Evolutionary conservation across 2,888 invertebrate species (phyloP), one percentile per base, ranked within the genome.

Genomic region (Doris montereyensis): DNA sequence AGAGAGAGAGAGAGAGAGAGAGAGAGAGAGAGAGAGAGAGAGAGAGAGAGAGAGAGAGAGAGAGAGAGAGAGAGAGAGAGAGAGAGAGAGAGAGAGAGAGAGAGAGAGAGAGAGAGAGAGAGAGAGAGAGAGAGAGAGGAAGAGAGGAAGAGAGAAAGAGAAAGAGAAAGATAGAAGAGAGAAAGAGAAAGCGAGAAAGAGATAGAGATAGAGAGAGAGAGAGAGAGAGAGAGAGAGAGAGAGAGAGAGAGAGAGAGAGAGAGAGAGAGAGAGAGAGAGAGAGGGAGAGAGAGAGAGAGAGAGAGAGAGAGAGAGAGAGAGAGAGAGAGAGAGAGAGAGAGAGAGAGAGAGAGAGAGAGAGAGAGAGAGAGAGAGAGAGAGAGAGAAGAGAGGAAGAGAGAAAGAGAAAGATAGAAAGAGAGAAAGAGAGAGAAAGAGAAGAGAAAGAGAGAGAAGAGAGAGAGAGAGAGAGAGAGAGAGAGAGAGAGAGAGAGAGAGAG

Each of bases 1-100:
- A 32, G 60, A 57, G 74, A 32, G 34, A 32, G 74, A 21, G 74
- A 30, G 60, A 32, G 74, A 17, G 57, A 17, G 57, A 17, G 76
- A 5, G 21, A 30, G 26, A 17, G 70, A 13, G 28, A 30, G 30
- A 26, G 34, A n/a, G 21, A n/a, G 24, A 21, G 62, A n/a, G 21
- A 21, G 24, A 62, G 62, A 13, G 60, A 2, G 32, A 4, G 60
- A 3, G 32, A 8, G 60, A 13, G 74, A 3, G 34, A 10, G 60
- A 30, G 74, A 2, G 60, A 8, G 35, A 35, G 75, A 28, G 21
- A 32, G 62, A n/a, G 13, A 28, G 24, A 13, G 35, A 1, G 32
- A 0, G 21, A 13, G 76, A 26, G 74, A 34, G 8, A 32, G 21
- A 28, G 41, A 34, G n/a, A 67, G 13, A 24, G n/a, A 32, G 65